phyloP scores from a whole-genome alignment of 2,797 vertebrate species.

The Typhlichthys eigenmanni region DNA sequence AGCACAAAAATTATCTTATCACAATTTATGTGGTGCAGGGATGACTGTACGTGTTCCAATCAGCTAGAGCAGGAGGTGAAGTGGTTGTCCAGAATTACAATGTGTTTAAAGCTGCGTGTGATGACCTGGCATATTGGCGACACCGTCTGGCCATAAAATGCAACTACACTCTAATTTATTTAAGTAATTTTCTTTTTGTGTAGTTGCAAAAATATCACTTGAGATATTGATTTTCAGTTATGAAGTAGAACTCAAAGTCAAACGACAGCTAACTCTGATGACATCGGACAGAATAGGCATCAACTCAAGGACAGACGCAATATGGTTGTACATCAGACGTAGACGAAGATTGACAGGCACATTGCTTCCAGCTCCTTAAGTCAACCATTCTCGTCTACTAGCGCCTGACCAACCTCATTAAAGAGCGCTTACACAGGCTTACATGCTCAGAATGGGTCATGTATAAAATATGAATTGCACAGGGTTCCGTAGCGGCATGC shows the following conservation, averaged over 20 bases:
- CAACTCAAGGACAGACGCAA: constrained; percentile 60
- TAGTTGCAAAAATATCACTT: no score
- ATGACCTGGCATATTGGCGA: no score
- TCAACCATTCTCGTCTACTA: constrained; percentile 44
- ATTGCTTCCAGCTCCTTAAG: constrained; percentile 60
- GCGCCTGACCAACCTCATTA: constrained; percentile 66
- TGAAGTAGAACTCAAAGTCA: background rate
- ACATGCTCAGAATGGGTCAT: constrained; percentile 43
- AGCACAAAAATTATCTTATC: no score
- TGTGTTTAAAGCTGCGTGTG: no score
- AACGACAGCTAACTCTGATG: background rate
- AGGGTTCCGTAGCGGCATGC: constrained; percentile 23
- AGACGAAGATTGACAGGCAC: constrained; percentile 67
- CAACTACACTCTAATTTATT: no score
- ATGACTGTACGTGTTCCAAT: no score
- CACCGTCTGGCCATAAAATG: no score
- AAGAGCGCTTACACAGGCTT: constrained; percentile 36
- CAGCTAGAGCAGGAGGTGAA: no score
- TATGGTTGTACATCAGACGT: constrained; percentile 70
- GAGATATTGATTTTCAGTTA: no score
- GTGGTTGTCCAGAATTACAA: no score
- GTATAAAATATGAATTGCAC: constrained; percentile 54
- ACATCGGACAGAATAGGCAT: constrained; percentile 25
- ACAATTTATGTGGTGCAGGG: no score
- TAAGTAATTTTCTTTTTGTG: no score